phyloP scores from a whole-genome alignment of 2,888 invertebrate genomes.

The Caradrina clavipalpis region DNA sequence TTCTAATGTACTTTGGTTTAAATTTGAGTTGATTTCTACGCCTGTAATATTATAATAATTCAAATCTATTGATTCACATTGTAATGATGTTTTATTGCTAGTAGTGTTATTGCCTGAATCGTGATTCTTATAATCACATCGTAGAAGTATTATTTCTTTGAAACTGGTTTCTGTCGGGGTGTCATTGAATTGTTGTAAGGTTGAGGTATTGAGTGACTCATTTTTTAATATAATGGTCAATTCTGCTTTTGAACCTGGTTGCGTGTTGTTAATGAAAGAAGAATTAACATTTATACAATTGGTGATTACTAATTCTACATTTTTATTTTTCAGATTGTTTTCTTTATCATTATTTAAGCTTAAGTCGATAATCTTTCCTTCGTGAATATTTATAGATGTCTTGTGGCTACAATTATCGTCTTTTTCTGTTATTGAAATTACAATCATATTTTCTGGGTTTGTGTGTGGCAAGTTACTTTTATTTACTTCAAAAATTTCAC shows the following conservation, averaged over 20 bases:
- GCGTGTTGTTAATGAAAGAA: constrained; percentile 7
- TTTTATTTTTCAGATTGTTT: not conserved
- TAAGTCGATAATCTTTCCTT: constrained; percentile 34
- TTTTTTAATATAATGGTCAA: constrained; percentile 31
- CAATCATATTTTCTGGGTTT: constrained; percentile 8
- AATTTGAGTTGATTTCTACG: not conserved
- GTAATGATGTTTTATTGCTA: constrained; percentile 12
- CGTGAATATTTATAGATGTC: not conserved
- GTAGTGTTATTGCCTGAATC: not conserved
- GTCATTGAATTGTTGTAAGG: constrained; percentile 21
- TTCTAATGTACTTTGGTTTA: not conserved
- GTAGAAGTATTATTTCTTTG: constrained; percentile 18
- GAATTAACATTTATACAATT: constrained; percentile 10
- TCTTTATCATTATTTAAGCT: not conserved
- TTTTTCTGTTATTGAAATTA: constrained; percentile 24
- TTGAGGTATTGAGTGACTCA: constrained; percentile 3
- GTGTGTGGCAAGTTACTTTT: not conserved
- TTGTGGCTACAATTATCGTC: constrained; percentile 31
- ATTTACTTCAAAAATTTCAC: not conserved
- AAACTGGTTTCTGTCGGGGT: not conserved
- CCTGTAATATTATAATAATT: constrained; percentile 3
- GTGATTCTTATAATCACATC: constrained; percentile 20
- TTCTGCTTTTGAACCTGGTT: constrained; percentile 10
- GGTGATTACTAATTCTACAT: constrained; percentile 20
- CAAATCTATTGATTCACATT: constrained; percentile 33